phyloP scores from a whole-genome alignment of 2,888 invertebrate genomes.

The Brassicogethes aeneus region DNA sequence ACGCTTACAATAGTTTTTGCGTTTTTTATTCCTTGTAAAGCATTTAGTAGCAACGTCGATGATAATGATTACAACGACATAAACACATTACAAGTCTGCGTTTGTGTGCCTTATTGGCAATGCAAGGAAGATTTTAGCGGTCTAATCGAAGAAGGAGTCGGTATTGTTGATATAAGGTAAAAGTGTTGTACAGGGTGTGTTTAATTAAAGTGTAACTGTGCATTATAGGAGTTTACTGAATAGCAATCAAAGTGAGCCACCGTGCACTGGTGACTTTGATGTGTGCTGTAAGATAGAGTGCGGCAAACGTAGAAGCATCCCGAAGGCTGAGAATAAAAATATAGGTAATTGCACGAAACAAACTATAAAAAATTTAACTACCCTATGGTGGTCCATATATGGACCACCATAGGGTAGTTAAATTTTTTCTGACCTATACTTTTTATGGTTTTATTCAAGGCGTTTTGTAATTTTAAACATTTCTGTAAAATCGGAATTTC shows the following conservation, averaged over 20 bases:
- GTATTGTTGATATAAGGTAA: constrained; percentile 27
- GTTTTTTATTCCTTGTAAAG: too few species aligned
- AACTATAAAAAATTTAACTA: too few species aligned
- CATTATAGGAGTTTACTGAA: too few species aligned
- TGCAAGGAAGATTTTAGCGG: constrained; percentile 33
- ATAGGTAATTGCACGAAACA: constrained; percentile 3
- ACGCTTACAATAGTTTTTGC: too few species aligned
- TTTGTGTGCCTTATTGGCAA: constrained; percentile 36
- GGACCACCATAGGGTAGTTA: too few species aligned
- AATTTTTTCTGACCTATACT: too few species aligned
- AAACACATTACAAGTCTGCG: constrained; percentile 27
- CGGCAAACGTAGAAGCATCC: constrained; percentile 21
- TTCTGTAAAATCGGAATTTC: too few species aligned
- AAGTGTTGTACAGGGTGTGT: background rate
- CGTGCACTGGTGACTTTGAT: constrained; percentile 27
- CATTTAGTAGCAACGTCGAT: background rate
- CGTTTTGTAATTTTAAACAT: too few species aligned
- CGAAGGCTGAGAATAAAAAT: background rate
- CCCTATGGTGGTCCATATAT: too few species aligned
- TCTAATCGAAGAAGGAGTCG: constrained; percentile 26
- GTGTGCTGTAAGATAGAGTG: constrained; percentile 33
- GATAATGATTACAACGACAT: background rate
- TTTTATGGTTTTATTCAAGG: too few species aligned
- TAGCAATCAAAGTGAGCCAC: background rate
- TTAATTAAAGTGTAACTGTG: too few species aligned